Percentiles rank a stretch among this genome's conserved stretches.
Conservation (phyloP, 2,113 vertebrate genomes). For the Neogale vison region DNA sequence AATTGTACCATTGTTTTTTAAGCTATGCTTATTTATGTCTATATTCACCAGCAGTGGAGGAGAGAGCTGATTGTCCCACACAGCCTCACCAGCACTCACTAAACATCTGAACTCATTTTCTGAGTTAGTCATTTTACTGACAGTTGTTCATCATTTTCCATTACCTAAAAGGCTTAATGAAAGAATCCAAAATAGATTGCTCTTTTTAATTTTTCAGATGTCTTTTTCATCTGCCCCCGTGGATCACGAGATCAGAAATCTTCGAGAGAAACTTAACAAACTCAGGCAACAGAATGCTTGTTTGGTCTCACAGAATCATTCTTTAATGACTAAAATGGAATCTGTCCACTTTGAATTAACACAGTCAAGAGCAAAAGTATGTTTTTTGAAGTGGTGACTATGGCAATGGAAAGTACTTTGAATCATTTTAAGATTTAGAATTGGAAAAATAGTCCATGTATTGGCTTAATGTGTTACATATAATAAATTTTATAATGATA, state of each 20-base stretch:
- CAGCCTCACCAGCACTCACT: neutral
- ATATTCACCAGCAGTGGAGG: neutral
- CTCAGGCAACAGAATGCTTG: slow-evolving; percentile 90
- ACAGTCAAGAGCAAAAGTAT: slow-evolving; percentile 87
- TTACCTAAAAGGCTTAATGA: slow-evolving; percentile 40
- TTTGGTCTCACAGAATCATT: slow-evolving; percentile 88
- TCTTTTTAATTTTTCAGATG: slow-evolving; percentile 74
- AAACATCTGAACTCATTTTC: slow-evolving; percentile 46
- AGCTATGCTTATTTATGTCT: neutral
- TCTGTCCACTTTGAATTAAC: slow-evolving; percentile 86
- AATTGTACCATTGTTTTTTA: slow-evolving; percentile 21
- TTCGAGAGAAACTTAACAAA: slow-evolving; percentile 85
- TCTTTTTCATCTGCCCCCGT: slow-evolving; percentile 38
- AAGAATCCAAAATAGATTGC: slow-evolving; percentile 32
- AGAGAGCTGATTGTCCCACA: neutral
- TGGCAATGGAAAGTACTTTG: slow-evolving; percentile 33
- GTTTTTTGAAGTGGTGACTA: slow-evolving; percentile 66
- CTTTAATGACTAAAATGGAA: slow-evolving; percentile 88
- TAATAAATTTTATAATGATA: slow-evolving; percentile 37
- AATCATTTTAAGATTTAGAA: slow-evolving; percentile 52
- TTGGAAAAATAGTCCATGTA: slow-evolving; percentile 51
- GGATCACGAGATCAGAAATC: slow-evolving; percentile 84
- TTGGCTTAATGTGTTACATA: slow-evolving; percentile 27
- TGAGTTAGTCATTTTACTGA: slow-evolving; percentile 41
- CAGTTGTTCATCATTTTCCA: slow-evolving; percentile 34